Base-by-base conservation (phyloP, 2,113 vertebrate genomes). In the Myotis lucifugus region DNA sequence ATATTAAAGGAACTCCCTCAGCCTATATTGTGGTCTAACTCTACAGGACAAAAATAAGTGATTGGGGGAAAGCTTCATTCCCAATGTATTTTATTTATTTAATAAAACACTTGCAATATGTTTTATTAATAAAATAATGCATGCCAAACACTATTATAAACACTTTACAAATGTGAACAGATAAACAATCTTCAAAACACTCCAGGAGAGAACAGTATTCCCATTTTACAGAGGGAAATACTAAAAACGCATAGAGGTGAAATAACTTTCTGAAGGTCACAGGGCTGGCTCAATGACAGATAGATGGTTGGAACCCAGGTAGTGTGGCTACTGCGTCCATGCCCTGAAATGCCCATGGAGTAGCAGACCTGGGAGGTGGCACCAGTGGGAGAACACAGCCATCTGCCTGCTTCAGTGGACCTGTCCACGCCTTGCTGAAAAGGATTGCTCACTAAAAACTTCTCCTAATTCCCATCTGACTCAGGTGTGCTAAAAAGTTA, bases 151-250 rank as follows among this genome's bases (percentile, higher is more conserved):
- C 7, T 54, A 9, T 54, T 34, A 50, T 12, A 81, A 79, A 50
- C 2, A 54, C 11, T 61, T 90, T 13, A 93, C 7, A 88, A 61
- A 79, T 76, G 64, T 70, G 72, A 85, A 66, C 23, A 78, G 69
- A 90, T 46, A 52, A 59, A 59, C 50, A 67, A 61, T 69, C 42
- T 14, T 92, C 69, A 85, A 50, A 88, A 89, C 9, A 56, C 18
- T 72, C 48, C 12, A 74, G 14, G 21, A 73, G 32, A 85, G 5
- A 69, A 14, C 0, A n/a, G 6, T 29, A 78, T 37, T 8, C 17
- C 52, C 42, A 78, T 52, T 90, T 85, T 66, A 74, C 7, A 86
- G 46, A 79, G 79, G 19, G 83, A 29, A n/a, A 94, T 94, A 56
- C n/a, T 15, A 66, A 92, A 92, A 74, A 34, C 37, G 76, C 6